A percentile compares a stretch with the other conserved stretches of the same genome.
Evolutionary conservation across 2,113 vertebrate species (phyloP).

Genomic region (Triplophysa siluroides): DNA sequence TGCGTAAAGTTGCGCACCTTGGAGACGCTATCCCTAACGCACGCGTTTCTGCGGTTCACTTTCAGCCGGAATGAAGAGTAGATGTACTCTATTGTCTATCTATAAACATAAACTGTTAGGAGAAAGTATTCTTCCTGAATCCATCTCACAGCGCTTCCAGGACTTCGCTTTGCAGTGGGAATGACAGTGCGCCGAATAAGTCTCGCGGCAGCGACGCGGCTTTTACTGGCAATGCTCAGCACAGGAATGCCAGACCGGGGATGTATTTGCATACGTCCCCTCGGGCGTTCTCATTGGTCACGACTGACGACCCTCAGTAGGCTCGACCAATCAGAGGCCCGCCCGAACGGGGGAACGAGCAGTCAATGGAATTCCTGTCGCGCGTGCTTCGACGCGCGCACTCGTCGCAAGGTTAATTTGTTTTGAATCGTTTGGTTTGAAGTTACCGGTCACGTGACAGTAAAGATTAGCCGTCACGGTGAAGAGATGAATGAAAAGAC

Average conservation of each 20-base stretch:
- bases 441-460: neutral
- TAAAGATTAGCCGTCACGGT: neutral
- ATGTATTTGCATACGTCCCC: constrained; percentile 49
- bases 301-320: neutral
- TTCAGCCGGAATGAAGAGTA: neutral
- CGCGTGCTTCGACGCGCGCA: constrained; percentile 31
- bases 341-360: constrained; percentile 57
- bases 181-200: constrained; percentile 56
- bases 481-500: neutral
- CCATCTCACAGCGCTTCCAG: neutral
- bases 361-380: constrained; percentile 59
- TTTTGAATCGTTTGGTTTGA: neutral
- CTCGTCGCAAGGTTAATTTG: neutral
- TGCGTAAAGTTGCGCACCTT: constrained; percentile 1
- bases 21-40: neutral
- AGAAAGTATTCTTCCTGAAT: neutral
- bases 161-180: neutral
- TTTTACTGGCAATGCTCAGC: constrained; percentile 66
- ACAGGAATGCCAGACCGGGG: constrained; percentile 51
- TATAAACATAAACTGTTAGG: neutral
- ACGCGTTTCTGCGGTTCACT: neutral
- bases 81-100: neutral
- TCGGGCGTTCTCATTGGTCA: constrained; percentile 51
- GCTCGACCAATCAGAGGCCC: constrained; percentile 61
- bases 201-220: constrained; percentile 36